Evolutionary conservation across 2,113 vertebrate genomes (phyloP).

Genomic region (Sylvietta virens): DNA sequence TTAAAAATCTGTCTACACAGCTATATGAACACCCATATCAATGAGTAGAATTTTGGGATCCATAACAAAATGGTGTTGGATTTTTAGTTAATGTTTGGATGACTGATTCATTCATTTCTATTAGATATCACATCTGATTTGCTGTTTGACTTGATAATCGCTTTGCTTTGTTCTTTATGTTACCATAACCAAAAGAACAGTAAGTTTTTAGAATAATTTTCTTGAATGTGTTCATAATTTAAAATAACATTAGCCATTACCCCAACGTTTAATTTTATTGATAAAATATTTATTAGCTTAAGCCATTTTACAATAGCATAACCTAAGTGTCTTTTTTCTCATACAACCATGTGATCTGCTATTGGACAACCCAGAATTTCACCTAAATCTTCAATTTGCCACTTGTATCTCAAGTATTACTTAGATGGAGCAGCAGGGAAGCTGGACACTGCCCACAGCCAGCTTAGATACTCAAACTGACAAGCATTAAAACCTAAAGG

Average conservation of each 20-base stretch:
- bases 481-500: neutral
- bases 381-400: neutral
- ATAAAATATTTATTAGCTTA: neutral
- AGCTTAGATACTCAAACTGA: neutral
- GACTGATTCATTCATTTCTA: neutral
- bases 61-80: neutral
- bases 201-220: neutral
- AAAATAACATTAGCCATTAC: neutral
- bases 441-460: neutral
- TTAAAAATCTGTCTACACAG: neutral
- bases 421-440: neutral
- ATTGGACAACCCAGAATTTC: neutral
- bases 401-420: neutral
- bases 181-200: neutral
- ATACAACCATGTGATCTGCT: neutral
- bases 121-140: neutral
- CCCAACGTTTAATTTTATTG: neutral
- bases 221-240: neutral
- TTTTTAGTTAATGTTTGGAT: neutral
- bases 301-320: neutral
- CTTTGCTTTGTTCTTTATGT: neutral
- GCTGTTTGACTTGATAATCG: neutral
- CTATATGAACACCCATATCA: neutral
- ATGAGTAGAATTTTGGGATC: neutral
- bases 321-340: neutral